phyloP scores from a whole-genome alignment of 2,113 vertebrate species.

The Mugil cephalus region DNA sequence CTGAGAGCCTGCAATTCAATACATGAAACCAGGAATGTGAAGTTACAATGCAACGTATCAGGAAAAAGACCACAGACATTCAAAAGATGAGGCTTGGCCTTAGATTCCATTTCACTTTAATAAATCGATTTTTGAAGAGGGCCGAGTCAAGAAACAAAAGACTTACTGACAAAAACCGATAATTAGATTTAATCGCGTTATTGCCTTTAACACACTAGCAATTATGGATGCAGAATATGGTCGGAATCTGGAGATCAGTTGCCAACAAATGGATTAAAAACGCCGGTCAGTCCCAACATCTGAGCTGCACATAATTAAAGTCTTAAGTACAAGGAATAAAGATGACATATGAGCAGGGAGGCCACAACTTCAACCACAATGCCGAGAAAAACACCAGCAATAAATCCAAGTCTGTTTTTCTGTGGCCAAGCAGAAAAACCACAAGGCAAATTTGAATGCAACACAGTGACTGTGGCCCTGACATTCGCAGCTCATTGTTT shows the following conservation, averaged over 20 bases:
- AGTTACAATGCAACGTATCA: neutral
- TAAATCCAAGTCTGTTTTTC: constrained; percentile 30
- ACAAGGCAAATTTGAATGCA: constrained; percentile 33
- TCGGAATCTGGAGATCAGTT: constrained; percentile 23
- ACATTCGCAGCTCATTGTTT: constrained; percentile 52
- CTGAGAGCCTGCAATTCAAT: neutral
- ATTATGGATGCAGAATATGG: constrained; percentile 18
- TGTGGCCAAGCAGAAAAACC: constrained; percentile 11
- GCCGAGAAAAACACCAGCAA: constrained; percentile 7
- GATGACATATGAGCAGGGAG: constrained; percentile 22
- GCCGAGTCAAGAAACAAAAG: constrained; percentile 5
- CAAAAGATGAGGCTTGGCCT: neutral
- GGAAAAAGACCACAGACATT: neutral
- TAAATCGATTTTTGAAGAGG: neutral
- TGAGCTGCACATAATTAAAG: constrained; percentile 39
- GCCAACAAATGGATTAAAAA: constrained; percentile 42
- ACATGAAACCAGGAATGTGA: neutral
- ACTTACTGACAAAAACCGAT: constrained; percentile 8
- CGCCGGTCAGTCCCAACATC: constrained; percentile 12
- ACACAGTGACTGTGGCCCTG: constrained; percentile 3
- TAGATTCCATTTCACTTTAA: constrained; percentile 1
- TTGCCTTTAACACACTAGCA: constrained; percentile 9
- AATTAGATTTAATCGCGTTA: constrained; percentile 14
- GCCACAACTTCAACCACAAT: constrained; percentile 11
- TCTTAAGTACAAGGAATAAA: constrained; percentile 35